Conservation (phyloP, 2,113 vertebrate species). For the Apus apus region DNA sequence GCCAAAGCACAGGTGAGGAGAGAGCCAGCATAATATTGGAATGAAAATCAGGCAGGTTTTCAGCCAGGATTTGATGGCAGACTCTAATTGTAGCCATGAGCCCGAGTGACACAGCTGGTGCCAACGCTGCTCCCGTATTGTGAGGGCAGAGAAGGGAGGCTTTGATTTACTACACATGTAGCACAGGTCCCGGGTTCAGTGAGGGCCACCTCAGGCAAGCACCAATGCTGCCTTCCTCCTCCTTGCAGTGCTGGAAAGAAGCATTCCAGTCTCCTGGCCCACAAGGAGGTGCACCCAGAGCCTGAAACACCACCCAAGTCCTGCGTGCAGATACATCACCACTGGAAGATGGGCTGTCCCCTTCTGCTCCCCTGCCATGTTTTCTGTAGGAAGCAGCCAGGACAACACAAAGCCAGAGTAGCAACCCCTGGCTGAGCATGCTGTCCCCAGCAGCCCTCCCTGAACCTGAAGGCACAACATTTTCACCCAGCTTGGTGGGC, state of each 20-base stretch:
- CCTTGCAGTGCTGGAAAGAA: neutral
- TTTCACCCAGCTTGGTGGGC: neutral
- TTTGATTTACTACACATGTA: neutral
- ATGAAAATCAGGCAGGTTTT: neutral
- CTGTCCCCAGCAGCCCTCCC: neutral
- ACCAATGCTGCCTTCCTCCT: neutral
- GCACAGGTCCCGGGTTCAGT: neutral
- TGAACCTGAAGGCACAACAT: accelerated
- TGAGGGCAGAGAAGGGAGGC: neutral
- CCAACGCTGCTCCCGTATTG: accelerated
- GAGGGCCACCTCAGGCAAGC: neutral
- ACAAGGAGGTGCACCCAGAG: neutral
- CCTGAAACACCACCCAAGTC: neutral
- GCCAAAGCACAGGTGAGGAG: neutral
- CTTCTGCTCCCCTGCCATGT: neutral
- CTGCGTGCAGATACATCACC: neutral
- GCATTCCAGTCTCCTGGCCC: neutral
- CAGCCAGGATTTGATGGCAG: neutral
- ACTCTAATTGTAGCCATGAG: neutral
- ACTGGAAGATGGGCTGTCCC: neutral
- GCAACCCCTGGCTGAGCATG: neutral
- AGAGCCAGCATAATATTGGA: neutral
- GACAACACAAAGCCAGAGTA: neutral
- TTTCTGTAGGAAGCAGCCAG: neutral
- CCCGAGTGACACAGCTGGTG: neutral